These are phyloP conservation scores for Xyrichtys novacula DNA, from an alignment of 2,797 vertebrate species.

Conservation along the genomic window DNA sequence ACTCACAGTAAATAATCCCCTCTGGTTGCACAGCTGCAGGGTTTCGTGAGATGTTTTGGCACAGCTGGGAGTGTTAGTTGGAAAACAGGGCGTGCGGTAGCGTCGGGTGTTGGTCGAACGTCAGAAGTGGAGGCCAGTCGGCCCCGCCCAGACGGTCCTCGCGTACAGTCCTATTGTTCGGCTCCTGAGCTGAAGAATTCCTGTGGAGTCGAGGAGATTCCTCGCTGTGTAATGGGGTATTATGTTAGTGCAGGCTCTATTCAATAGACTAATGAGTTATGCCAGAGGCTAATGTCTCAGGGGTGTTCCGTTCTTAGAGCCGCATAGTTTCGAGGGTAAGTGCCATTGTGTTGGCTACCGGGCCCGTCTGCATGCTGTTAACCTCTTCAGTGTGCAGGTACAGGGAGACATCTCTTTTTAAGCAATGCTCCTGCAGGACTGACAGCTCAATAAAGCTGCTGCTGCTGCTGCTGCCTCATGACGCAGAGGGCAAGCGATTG, in stretches of 20 bases:
- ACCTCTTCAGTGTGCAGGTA: constrained; percentile 46
- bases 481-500: not conserved
- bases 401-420: constrained; percentile 9
- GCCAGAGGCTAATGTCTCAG: constrained; percentile 66
- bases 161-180: constrained; percentile 78
- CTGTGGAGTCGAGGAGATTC: constrained; percentile 80
- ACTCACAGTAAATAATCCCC: constrained; percentile 34
- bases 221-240: constrained; percentile 76
- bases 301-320: constrained; percentile 68
- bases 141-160: constrained; percentile 69
- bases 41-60: constrained; percentile 60
- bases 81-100: constrained; percentile 69
- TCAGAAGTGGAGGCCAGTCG: constrained; percentile 62
- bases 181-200: constrained; percentile 71
- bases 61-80: constrained; percentile 40
- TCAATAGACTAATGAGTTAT: constrained; percentile 78
- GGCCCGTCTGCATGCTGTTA: constrained; percentile 39
- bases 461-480: constrained; percentile 11
- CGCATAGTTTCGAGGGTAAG: constrained; percentile 49
- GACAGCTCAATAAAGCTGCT: constrained; percentile 1
- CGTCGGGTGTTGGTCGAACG: constrained; percentile 62
- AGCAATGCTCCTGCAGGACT: constrained; percentile 4
- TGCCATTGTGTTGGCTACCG: constrained; percentile 71
- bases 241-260: constrained; percentile 78
- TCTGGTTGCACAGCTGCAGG: constrained; percentile 7